phyloP scores from a whole-genome alignment of 2,888 invertebrate species.

The Conistra vaccinii region DNA sequence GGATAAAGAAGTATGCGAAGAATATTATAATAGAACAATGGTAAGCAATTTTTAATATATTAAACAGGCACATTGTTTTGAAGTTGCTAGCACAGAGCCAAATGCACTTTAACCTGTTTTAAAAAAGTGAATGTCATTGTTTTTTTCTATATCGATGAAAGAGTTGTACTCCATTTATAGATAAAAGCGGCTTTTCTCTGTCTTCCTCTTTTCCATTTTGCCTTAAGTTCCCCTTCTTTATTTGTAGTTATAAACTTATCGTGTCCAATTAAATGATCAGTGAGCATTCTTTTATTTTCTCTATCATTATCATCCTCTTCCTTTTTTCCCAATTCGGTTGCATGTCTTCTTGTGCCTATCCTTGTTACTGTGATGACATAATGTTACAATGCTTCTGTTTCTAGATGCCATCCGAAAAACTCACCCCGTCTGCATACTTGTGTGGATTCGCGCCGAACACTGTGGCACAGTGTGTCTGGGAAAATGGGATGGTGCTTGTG shows the following conservation, averaged over 20 bases:
- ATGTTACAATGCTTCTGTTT: conserved; percentile 1
- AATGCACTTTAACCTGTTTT: not conserved
- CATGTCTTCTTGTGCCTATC: not conserved
- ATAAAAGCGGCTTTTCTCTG: not conserved
- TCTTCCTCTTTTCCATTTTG: not conserved
- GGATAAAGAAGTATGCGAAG: conserved; percentile 53
- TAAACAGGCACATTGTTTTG: not conserved
- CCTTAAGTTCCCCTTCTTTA: not conserved
- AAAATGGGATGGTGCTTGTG: conserved; percentile 80
- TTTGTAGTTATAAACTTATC: not conserved
- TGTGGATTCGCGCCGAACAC: conserved; percentile 73
- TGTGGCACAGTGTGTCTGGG: conserved; percentile 75
- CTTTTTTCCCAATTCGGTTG: not conserved
- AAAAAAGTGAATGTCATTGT: not conserved
- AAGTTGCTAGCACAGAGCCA: not conserved
- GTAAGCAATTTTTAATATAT: conserved; percentile 51
- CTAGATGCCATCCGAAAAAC: conserved; percentile 59
- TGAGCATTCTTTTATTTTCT: not conserved
- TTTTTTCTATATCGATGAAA: not conserved
- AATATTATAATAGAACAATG: conserved; percentile 63
- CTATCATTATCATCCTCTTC: not conserved
- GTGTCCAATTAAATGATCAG: not conserved
- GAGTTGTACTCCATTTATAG: not conserved
- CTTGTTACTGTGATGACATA: too few relatives aligned
- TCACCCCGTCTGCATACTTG: conserved; percentile 60